A percentile compares a stretch with the other conserved stretches of the same genome.
Conservation (phyloP, 2,888 invertebrate species). For the Lepidonotus clava region DNA sequence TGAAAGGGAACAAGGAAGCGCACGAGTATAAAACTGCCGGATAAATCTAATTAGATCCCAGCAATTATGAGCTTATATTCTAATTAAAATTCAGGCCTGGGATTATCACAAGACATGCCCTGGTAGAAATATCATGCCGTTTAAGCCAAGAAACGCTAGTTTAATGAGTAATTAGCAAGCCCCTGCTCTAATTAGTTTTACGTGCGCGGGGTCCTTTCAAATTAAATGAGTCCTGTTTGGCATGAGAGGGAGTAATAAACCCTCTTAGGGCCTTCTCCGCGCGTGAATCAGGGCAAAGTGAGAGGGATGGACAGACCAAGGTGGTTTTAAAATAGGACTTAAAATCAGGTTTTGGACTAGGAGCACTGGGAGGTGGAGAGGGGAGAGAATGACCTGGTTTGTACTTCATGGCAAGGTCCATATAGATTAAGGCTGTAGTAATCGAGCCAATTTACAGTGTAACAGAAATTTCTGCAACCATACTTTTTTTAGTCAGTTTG, state of each 20-base stretch:
- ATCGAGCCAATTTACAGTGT: too few species aligned
- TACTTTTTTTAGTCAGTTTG: too few species aligned
- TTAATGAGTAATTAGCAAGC: not conserved
- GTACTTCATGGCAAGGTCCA: too few species aligned
- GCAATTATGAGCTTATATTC: not conserved
- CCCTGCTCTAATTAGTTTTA: constrained; percentile 6
- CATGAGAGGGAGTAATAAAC: constrained; percentile 8
- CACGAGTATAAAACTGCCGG: too few species aligned
- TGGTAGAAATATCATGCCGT: not conserved
- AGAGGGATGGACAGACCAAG: too few species aligned
- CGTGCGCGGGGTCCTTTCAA: not conserved
- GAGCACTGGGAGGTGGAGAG: not conserved
- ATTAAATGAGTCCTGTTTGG: not conserved
- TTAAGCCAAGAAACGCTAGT: not conserved
- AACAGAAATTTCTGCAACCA: too few species aligned
- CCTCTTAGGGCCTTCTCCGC: not conserved
- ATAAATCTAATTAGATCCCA: too few species aligned
- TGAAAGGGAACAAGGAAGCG: too few species aligned
- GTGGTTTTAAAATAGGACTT: too few species aligned
- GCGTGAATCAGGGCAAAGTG: not conserved
- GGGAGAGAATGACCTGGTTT: too few species aligned
- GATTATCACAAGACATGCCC: not conserved
- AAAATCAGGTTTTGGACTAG: too few species aligned
- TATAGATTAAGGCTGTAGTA: too few species aligned
- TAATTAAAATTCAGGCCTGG: not conserved